Evolutionary conservation across 2,797 vertebrate genomes (phyloP).

Genomic region (Urosaurus nigricauda): DNA sequence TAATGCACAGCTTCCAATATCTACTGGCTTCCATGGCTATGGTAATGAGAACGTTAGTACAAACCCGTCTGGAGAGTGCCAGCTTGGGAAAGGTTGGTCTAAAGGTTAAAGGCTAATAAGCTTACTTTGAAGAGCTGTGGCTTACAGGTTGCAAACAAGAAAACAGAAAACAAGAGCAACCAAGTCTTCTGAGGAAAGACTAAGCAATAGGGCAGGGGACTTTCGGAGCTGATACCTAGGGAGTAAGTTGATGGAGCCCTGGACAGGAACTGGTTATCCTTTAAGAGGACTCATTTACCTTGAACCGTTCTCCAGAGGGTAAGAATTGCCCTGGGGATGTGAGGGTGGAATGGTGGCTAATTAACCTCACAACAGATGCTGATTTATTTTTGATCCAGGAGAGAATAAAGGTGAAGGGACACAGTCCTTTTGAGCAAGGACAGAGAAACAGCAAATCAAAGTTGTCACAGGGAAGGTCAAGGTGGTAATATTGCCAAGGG

Average conservation of each 20-base stretch:
- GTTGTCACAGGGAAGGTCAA: neutral
- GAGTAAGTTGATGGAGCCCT: neutral
- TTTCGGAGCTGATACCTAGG: neutral
- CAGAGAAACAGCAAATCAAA: neutral
- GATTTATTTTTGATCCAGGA: conserved; percentile 16
- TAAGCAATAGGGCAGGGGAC: neutral
- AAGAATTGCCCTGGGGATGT: neutral
- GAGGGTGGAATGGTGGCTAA: neutral
- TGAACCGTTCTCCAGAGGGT: neutral
- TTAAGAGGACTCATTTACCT: neutral
- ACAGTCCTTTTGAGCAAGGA: neutral
- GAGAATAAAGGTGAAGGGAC: neutral
- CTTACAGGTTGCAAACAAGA: neutral
- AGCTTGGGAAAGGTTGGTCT: neutral
- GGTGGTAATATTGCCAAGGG: neutral
- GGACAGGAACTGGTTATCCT: neutral
- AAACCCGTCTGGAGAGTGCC: too few species aligned
- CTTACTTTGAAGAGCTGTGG: neutral
- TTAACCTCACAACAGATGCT: neutral
- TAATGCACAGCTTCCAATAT: neutral
- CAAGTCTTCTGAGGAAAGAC: neutral
- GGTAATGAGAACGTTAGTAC: too few species aligned
- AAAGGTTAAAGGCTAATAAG: neutral
- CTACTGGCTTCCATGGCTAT: too few species aligned
- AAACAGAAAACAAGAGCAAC: neutral